Evolutionary conservation across 1,140 invertebrate genomes (phyloP).

Genomic region (Heliothis virescens): DNA sequence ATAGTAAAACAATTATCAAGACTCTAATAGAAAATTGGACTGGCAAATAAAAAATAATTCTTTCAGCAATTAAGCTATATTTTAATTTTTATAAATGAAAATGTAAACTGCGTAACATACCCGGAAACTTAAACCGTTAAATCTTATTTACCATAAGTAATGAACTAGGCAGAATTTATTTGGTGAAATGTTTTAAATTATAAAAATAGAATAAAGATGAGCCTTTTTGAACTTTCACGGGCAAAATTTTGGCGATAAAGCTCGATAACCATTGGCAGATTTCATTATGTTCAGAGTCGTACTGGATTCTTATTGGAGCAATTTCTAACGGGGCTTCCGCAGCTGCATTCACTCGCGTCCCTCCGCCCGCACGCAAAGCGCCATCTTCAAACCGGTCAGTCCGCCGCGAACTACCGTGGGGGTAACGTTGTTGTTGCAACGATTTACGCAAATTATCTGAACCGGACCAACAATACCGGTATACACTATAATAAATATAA

Average conservation of each 20-base stretch:
- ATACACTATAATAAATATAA: slow-evolving; percentile 54
- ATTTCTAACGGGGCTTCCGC: slow-evolving; percentile 60
- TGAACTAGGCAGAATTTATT: not conserved
- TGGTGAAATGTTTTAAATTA: too few species aligned
- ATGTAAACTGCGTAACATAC: too few species aligned
- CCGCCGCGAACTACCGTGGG: slow-evolving; percentile 76
- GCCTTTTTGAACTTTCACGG: slow-evolving; percentile 78
- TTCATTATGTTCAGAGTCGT: not conserved
- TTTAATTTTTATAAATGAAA: too few species aligned
- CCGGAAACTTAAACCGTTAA: slow-evolving; percentile 19
- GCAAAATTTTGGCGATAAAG: slow-evolving; percentile 59
- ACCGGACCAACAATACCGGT: slow-evolving; percentile 64
- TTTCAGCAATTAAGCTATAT: too few species aligned
- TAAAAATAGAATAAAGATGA: slow-evolving; percentile 22
- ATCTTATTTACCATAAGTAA: slow-evolving; percentile 11
- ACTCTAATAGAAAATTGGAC: too few species aligned
- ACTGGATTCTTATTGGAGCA: slow-evolving; percentile 65
- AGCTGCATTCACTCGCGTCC: slow-evolving; percentile 74
- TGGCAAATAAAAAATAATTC: too few species aligned
- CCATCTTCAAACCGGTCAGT: slow-evolving; percentile 78
- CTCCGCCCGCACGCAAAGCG: slow-evolving; percentile 63
- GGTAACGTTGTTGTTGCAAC: slow-evolving; percentile 59
- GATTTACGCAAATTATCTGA: slow-evolving; percentile 55
- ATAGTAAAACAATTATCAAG: not conserved
- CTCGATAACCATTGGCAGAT: slow-evolving; percentile 62